A percentile compares a stretch with the other conserved stretches of the same genome.
These are phyloP conservation scores for Epirrhoe alternata DNA, from an alignment of 2,888 invertebrate species.

Conservation along the genomic window DNA sequence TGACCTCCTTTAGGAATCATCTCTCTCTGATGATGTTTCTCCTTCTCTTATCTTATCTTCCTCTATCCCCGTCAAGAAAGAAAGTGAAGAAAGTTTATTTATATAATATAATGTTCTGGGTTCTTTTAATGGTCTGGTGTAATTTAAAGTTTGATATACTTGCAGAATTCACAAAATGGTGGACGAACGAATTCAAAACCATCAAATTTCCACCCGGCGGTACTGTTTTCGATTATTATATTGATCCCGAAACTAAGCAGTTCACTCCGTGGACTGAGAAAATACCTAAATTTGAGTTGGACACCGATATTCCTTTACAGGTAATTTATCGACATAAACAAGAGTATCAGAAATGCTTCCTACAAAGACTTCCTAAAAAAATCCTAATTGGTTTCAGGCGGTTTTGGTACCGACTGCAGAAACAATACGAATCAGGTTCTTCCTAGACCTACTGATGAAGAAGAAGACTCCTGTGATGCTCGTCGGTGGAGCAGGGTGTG, in stretches of 20 bases:
- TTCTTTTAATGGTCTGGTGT: no score
- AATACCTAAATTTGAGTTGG: constrained; percentile 95
- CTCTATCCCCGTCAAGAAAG: no score
- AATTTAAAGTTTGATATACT: constrained; percentile 53
- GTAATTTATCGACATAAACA: constrained; percentile 62
- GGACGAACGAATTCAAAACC: constrained; percentile 97
- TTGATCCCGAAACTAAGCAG: constrained; percentile 95
- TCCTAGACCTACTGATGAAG: constrained; percentile 95
- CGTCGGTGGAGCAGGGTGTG: constrained; percentile 96
- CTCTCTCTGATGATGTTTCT: no score
- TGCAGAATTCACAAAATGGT: constrained; percentile 98
- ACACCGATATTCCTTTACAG: constrained; percentile 95
- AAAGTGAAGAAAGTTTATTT: no score
- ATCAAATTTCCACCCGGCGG: constrained; percentile 96
- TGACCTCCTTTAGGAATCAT: no score
- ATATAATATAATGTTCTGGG: no score
- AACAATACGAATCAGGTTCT: constrained; percentile 95
- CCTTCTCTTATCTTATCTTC: no score
- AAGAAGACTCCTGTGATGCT: constrained; percentile 97
- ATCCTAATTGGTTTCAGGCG: constrained; percentile 79
- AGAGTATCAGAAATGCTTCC: neutral
- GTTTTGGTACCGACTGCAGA: constrained; percentile 97
- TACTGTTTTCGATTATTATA: constrained; percentile 97
- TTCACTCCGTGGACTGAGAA: constrained; percentile 96
- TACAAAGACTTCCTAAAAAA: neutral